These are phyloP conservation scores for Drosophila takahashii DNA, from an alignment of 1,140 invertebrate species.

Conservation along the genomic window DNA sequence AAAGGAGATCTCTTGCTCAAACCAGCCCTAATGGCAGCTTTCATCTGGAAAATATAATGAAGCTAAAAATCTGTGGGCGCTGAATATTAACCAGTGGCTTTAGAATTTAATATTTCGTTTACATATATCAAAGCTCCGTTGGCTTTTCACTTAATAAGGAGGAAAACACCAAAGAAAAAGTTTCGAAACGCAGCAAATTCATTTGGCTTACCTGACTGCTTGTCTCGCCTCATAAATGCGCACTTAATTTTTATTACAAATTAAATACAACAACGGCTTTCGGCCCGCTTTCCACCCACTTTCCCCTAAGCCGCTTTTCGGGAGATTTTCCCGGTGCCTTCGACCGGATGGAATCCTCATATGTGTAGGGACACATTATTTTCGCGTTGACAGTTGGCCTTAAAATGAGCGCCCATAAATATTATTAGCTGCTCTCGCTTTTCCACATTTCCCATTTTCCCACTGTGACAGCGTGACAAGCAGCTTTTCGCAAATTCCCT, in stretches of 20 bases:
- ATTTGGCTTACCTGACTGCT: slow-evolving; percentile 28
- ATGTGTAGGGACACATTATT: slow-evolving; percentile 52
- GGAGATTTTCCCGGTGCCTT: slow-evolving; percentile 8
- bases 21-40: background rate
- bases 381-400: slow-evolving; percentile 76
- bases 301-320: slow-evolving; percentile 49
- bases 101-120: slow-evolving; percentile 17
- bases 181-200: slow-evolving; percentile 5
- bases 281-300: slow-evolving; percentile 5
- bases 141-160: slow-evolving; percentile 5
- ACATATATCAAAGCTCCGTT: slow-evolving; percentile 2
- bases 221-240: slow-evolving; percentile 44
- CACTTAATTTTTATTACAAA: slow-evolving; percentile 78
- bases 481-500: slow-evolving; percentile 47
- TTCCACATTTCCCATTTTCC: slow-evolving; percentile 17
- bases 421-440: slow-evolving; percentile 65
- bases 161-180: slow-evolving; percentile 1
- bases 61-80: background rate
- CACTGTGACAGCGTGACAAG: slow-evolving; percentile 43
- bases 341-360: slow-evolving; percentile 47
- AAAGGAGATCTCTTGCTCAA: background rate
- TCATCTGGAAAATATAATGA: background rate
- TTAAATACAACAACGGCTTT: slow-evolving; percentile 57
- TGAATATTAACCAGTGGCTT: background rate
- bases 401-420: slow-evolving; percentile 78